Conservation (phyloP, 2,888 invertebrate species). For the Dascillus cervinus region DNA sequence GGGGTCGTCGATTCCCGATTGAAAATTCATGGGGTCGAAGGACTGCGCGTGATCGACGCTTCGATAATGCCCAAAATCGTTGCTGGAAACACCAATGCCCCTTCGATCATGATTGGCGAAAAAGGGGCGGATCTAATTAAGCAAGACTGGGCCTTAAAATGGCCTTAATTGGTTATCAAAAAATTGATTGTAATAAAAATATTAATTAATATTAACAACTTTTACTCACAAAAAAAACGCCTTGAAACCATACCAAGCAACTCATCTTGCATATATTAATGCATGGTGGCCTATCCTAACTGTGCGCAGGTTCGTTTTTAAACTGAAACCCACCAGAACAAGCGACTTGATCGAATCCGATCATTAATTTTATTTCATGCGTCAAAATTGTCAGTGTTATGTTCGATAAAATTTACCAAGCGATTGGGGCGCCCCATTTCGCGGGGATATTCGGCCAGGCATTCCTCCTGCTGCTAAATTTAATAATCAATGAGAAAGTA, state of each 20-base stretch:
- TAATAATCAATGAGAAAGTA: slow-evolving; percentile 25
- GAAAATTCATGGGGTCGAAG: slow-evolving; percentile 44
- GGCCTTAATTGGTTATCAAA: too few species aligned
- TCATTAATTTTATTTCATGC: too few species aligned
- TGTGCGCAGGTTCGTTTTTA: too few species aligned
- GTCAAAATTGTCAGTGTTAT: too few species aligned
- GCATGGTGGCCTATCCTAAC: too few species aligned
- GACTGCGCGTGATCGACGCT: slow-evolving; percentile 45
- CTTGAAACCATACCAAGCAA: too few species aligned
- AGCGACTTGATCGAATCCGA: too few species aligned
- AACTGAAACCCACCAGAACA: too few species aligned
- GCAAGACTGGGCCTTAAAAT: slow-evolving; percentile 33
- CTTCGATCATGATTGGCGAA: slow-evolving; percentile 48
- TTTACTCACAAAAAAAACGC: too few species aligned
- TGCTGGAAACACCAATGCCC: slow-evolving; percentile 46
- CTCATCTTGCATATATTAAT: too few species aligned
- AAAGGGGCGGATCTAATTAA: slow-evolving; percentile 48
- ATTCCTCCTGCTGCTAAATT: slow-evolving; percentile 26
- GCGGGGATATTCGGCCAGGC: slow-evolving; percentile 27
- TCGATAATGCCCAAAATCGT: slow-evolving; percentile 44
- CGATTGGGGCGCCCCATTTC: slow-evolving; percentile 30
- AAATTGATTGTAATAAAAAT: too few species aligned
- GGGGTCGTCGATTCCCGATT: slow-evolving; percentile 65
- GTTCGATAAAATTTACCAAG: slow-evolving; percentile 26
- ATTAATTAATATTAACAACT: too few species aligned